Conservation (phyloP, 2,888 invertebrate genomes). For the Rhagium mordax region DNA sequence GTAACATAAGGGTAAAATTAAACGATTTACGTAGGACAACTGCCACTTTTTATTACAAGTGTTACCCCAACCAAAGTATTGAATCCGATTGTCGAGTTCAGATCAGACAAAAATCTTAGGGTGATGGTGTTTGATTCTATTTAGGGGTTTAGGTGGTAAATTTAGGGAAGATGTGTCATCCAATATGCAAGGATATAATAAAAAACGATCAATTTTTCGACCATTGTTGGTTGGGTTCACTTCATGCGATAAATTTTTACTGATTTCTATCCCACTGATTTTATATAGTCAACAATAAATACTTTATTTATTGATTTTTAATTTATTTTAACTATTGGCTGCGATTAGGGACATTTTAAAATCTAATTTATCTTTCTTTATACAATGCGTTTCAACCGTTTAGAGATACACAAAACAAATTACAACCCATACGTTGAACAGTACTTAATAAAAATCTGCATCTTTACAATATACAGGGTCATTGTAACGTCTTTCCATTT, state of each 20-base stretch:
- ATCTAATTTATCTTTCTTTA: neutral
- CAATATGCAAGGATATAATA: conserved; percentile 58
- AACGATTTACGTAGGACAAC: conserved; percentile 63
- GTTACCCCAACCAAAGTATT: conserved; percentile 63
- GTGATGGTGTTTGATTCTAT: conserved; percentile 64
- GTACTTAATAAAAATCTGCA: too few species aligned
- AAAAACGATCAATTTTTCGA: conserved; percentile 60
- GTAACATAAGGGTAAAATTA: conserved; percentile 62
- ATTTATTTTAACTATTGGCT: conserved; percentile 37
- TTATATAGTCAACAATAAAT: conserved; percentile 39
- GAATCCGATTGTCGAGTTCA: conserved; percentile 61
- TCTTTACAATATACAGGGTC: too few species aligned
- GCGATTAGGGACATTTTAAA: conserved; percentile 2
- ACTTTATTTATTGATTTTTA: conserved; percentile 45
- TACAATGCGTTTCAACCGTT: neutral
- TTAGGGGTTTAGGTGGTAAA: conserved; percentile 66
- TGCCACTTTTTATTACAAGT: conserved; percentile 68
- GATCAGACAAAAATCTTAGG: conserved; percentile 61
- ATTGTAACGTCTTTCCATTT: too few species aligned
- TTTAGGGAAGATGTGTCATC: conserved; percentile 63
- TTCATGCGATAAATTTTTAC: conserved; percentile 54
- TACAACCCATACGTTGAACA: too few species aligned
- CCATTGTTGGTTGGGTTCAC: conserved; percentile 52
- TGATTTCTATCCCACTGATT: conserved; percentile 46
- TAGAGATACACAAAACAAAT: neutral